A percentile compares a stretch with the other conserved stretches of the same genome.
phyloP scores from a whole-genome alignment of 2,113 vertebrate species.

The Pithys albifrons region DNA sequence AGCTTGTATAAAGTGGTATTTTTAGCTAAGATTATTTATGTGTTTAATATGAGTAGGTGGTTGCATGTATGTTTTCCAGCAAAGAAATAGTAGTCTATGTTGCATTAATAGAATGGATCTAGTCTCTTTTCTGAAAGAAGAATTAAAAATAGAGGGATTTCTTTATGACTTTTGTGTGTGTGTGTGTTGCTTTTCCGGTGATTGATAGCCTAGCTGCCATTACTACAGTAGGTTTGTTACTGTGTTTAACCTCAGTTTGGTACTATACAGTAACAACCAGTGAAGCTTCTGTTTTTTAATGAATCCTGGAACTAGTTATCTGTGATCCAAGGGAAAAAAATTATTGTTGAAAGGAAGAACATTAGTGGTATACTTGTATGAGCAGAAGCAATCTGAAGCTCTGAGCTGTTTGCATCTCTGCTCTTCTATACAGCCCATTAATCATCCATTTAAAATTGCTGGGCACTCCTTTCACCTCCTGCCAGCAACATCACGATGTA shows the following conservation, averaged over 20 bases:
- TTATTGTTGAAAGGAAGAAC: background rate
- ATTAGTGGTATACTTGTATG: background rate
- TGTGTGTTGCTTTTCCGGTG: background rate
- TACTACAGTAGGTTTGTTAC: background rate
- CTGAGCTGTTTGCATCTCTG: background rate
- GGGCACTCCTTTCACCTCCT: background rate
- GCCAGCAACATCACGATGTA: background rate
- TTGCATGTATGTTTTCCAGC: background rate
- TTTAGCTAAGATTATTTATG: background rate
- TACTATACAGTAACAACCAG: background rate
- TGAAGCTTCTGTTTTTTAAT: background rate
- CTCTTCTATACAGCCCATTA: background rate
- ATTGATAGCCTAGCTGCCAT: background rate
- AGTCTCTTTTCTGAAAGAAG: background rate
- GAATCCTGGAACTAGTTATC: background rate
- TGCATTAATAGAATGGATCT: background rate
- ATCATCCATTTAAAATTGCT: background rate
- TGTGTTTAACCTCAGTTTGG: background rate
- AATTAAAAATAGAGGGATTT: background rate
- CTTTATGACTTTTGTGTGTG: background rate
- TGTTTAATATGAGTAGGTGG: background rate
- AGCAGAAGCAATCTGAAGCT: background rate
- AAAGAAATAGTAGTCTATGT: rapidly evolving
- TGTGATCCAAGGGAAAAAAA: background rate
- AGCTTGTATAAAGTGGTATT: background rate